Base-by-base conservation (phyloP, 2,113 vertebrate species). In the Haliaeetus leucogaster region DNA sequence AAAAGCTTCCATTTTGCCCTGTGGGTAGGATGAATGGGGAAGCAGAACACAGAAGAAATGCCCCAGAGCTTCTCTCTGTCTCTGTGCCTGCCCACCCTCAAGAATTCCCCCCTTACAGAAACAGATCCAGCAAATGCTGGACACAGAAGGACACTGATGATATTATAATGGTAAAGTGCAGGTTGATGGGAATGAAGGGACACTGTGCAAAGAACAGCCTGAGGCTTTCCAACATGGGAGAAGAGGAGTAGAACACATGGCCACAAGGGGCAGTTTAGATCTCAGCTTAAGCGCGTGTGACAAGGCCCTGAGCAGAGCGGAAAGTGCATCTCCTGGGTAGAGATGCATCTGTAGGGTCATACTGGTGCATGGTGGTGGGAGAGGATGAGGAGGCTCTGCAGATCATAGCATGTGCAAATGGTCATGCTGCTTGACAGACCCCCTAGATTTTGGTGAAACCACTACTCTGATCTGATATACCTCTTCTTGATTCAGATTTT, bases 371-470 rank as follows among this genome's bases (percentile, higher is more conserved):
- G 11, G 4, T 53, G 30, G 18, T 36, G 25, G 25, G 30, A 86
- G 50, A 62, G 25, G 17, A 67, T 10, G 11, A 34, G 21, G 56
- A 71, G 56, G 16, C n/a, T 80, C 76, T 67, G 55, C 38, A 58
- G 45, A 9, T 53, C 45, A 23, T 14, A 70, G 52, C 27, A 21
- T 0, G 0, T 45, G 23, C 73, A 48, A 8, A 16, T 11, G 53
- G 13, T 40, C 4, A 1, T 36, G 45, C 34, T 78, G 42, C 59
- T 65, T 38, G 27, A 38, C 50, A 70, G 56, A 42, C 26, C 32
- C 7, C 1, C 1, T 2, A 13, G 15, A 21, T 59, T 63, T 30
- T 89, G 48, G 10, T 82, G 67, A 76, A 82, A 72, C 9, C 53
- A 11, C 27, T 82, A 1, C 47, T 71, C 56, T 47, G 38, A 42